Base-by-base conservation (phyloP, 2,797 vertebrate species). In the Eutrigla gurnardus region DNA sequence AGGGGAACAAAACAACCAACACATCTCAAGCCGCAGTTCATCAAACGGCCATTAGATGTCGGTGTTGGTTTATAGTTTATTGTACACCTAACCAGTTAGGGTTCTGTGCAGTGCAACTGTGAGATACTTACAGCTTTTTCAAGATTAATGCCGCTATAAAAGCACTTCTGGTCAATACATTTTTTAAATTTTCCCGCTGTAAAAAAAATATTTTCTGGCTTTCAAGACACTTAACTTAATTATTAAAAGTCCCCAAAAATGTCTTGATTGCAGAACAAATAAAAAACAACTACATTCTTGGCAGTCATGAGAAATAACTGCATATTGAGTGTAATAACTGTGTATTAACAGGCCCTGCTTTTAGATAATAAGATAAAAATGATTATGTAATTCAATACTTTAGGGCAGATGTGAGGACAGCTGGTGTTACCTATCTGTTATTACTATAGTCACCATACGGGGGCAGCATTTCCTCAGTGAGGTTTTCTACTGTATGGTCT, bases 401-500 rank as follows among this genome's bases (percentile, higher is more conserved):
- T 1, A 18, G 32, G 32, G 45, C 12, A 46, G 12, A 37, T 14
- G 7, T 36, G 7, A 45, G 32, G 7, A 3, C 7, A 33, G 11
- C 7, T 46, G 0, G 15, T 7, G 25, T 33, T 9, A 57, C 5
- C n/a, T 32, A 46, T 18, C 3, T 50, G 66, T 55, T 11, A 49
- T 67, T 42, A 25, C 33, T 11, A 5, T 0, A 10, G 1, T 0
- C 36, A 7, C 76, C 86, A 84, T 73, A 62, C 2, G 3, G 39
- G 18, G 74, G 86, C 71, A 78, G 74, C 68, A 78, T 84, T 69
- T 64, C 37, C 35, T 42, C 76, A 65, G 58, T 43, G 14, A 36
- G 9, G 36, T 9, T 37, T 2, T 7, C 10, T 14, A 4, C 15
- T 14, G 18, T 65, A 50, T 50, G 17, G 8, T 3, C 3, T 9